A percentile compares a stretch with the other conserved stretches of the same genome.
phyloP scores from a whole-genome alignment of 2,888 invertebrate genomes.

The Tipula helvola region DNA sequence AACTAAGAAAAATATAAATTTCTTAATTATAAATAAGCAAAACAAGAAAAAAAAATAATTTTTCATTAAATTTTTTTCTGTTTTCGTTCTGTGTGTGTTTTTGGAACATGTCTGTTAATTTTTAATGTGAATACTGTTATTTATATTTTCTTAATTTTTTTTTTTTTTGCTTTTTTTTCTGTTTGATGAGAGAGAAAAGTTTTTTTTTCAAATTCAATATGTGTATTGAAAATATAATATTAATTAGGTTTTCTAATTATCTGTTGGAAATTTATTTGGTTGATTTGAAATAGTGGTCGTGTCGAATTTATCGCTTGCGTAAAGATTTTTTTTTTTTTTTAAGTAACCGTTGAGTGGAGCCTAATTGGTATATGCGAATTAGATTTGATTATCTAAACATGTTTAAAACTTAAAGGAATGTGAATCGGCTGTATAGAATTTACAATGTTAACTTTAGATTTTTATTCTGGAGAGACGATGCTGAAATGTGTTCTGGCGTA shows the following conservation, averaged over 20 bases:
- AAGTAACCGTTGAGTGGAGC: not conserved
- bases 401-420: no score
- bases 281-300: not conserved
- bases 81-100: not conserved
- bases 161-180: not conserved
- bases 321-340: no score
- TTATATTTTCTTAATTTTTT: not conserved
- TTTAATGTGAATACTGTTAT: not conserved
- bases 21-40: not conserved
- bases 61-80: not conserved
- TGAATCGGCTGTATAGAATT: no score
- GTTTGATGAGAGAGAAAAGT: not conserved
- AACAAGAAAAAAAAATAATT: not conserved
- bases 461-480: no score
- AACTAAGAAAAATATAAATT: not conserved
- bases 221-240: not conserved
- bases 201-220: not conserved
- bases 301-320: not conserved
- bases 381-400: not conserved
- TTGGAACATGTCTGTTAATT: not conserved
- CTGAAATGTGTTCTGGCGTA: no score
- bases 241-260: not conserved
- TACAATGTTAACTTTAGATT: no score
- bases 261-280: not conserved
- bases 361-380: not conserved